phyloP scores from a whole-genome alignment of 2,888 invertebrate genomes.

The Dendrolimus houi region DNA sequence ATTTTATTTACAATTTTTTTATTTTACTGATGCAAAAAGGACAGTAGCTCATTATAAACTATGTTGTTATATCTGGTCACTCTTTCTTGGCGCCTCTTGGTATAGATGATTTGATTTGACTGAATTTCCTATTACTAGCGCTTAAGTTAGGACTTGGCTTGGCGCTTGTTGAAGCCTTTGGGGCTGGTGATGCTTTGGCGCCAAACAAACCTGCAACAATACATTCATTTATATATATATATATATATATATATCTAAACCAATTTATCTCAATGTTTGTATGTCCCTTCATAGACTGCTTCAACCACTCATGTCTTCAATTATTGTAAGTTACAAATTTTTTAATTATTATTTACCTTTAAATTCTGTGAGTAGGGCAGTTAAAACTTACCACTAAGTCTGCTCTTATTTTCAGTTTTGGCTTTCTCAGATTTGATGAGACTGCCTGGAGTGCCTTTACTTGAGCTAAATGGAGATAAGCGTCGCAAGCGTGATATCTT shows the following conservation, averaged over 20 bases:
- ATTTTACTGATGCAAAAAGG: neutral
- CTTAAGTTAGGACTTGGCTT: slow-evolving; percentile 45
- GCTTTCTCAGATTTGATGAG: slow-evolving; percentile 23
- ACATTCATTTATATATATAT: no score
- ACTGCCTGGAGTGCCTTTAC: slow-evolving; percentile 25
- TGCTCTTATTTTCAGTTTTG: slow-evolving; percentile 29
- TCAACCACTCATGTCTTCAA: no score
- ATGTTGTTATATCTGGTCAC: slow-evolving; percentile 10
- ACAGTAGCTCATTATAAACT: neutral
- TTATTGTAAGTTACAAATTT: no score
- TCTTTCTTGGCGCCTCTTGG: slow-evolving; percentile 52
- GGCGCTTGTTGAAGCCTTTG: slow-evolving; percentile 21
- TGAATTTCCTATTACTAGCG: slow-evolving; percentile 45
- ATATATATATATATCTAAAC: neutral
- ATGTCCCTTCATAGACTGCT: no score
- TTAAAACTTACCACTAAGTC: slow-evolving; percentile 41
- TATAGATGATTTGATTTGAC: slow-evolving; percentile 63
- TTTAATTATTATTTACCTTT: no score
- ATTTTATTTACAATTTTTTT: neutral
- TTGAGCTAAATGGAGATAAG: slow-evolving; percentile 49
- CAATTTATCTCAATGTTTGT: no score
- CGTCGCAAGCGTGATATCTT: slow-evolving; percentile 40
- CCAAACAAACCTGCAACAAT: slow-evolving; percentile 42
- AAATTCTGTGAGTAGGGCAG: no score
- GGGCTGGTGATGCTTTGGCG: slow-evolving; percentile 42